Evolutionary conservation across 2,797 vertebrate genomes (phyloP).

Genomic region (Limnodromus scolopaceus): DNA sequence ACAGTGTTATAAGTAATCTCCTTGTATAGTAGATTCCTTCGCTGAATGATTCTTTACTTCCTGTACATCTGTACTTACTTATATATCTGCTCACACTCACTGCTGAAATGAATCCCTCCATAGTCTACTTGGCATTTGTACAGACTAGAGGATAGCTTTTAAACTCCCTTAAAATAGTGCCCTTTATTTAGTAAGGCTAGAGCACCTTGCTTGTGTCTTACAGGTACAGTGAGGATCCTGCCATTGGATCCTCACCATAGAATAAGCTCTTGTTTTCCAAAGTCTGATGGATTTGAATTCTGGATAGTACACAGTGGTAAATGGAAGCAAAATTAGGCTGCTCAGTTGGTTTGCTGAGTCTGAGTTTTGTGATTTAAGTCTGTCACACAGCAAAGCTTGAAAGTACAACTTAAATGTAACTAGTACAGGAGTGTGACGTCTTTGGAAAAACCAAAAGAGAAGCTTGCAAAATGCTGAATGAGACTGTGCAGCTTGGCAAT

Average conservation of each 20-base stretch:
- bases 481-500: neutral
- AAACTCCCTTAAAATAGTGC: neutral
- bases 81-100: neutral
- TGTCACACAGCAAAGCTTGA: neutral
- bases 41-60: neutral
- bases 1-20: neutral
- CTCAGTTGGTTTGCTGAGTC: neutral
- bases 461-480: neutral
- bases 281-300: neutral
- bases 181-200: neutral
- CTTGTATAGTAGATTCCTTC: neutral
- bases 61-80: neutral
- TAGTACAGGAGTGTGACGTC: neutral
- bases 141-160: neutral
- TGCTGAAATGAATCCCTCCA: neutral
- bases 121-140: neutral
- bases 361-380: neutral
- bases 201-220: neutral
- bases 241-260: neutral
- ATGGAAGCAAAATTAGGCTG: neutral
- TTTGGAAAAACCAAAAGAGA: neutral
- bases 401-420: neutral
- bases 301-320: neutral
- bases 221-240: neutral
- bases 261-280: neutral